Evolutionary conservation across 2,797 vertebrate species (phyloP), one percentile per base, ranked within the genome.

Genomic region (Oceanodroma leucorhoa): DNA sequence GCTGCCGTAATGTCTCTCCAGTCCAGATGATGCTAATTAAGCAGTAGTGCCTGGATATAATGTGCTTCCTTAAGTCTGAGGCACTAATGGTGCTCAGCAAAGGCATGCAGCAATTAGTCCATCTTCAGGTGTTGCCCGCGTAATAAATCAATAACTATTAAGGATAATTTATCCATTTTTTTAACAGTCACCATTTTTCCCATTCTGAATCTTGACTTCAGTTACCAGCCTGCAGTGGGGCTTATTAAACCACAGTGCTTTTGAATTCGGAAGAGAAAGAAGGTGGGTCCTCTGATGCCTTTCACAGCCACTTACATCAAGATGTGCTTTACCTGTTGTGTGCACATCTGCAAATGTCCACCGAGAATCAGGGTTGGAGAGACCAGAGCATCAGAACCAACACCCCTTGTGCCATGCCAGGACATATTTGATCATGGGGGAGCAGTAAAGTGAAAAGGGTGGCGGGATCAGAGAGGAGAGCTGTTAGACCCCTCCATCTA

Each of bases 91-190:
- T 62, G 54, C 70, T 86, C 75, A 81, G 53, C 36, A 89, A 91
- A 95, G 66, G 51, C 50, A 83, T 10, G 22, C 26, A 87, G 66
- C 85, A 94, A 88, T 93, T 95, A 84, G 78, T 83, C 58, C 85
- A 87, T 55, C 83, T 84, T 86, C 83, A 88, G 80, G 70, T 80
- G 72, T 50, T 88, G 50, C 64, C 64, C 34, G 48, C 0, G 0
- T 51, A 82, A 83, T 45, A 95, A 94, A 90, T 86, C 91, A 86
- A 72, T 86, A 86, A 27, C 77, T 86, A 64, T 87, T 89, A 94
- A 84, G 62, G 66, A 75, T 72, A 93, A 89, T 77, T 89, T 72
- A 94, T 73, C 58, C 64, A 43, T 45, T 79, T 92, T 89, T 90
- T 90, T 84, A 94, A 92, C 40, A 83, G 38, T 40, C 19, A 62